phyloP scores from a whole-genome alignment of 1,140 invertebrate species.

The Xylocopa sonorina region DNA sequence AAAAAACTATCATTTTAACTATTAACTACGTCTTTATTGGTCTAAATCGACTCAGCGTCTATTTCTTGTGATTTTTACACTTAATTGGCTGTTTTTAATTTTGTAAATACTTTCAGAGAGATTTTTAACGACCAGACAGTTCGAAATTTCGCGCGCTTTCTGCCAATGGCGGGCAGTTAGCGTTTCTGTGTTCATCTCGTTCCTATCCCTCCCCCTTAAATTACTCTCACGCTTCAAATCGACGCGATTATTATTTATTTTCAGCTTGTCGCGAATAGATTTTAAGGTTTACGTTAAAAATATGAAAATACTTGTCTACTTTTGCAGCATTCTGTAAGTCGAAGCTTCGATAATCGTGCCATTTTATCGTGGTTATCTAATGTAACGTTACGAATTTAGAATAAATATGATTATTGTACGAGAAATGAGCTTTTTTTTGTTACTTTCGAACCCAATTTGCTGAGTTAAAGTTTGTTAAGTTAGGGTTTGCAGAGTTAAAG shows the following conservation, averaged over 20 bases:
- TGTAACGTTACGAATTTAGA: conserved; percentile 50
- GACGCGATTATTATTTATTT: conserved; percentile 61
- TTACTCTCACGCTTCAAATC: background rate
- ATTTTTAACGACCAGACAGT: no score
- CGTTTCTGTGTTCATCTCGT: conserved; percentile 52
- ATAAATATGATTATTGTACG: conserved; percentile 53
- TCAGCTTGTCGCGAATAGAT: conserved; percentile 28
- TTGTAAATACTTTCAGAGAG: no score
- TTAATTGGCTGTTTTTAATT: no score
- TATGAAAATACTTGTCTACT: background rate
- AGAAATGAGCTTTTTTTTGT: no score
- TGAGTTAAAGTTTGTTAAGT: no score
- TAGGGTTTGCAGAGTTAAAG: no score
- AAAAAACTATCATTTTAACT: no score
- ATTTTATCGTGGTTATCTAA: conserved; percentile 50
- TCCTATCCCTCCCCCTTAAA: conserved; percentile 32
- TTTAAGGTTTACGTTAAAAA: conserved; percentile 34
- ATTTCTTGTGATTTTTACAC: no score
- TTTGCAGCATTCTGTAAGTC: conserved; percentile 15
- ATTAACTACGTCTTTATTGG: no score
- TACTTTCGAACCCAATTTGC: no score
- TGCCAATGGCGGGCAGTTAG: conserved; percentile 1
- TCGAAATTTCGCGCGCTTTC: conserved; percentile 8
- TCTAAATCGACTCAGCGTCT: no score
- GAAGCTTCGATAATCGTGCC: conserved; percentile 55